These are phyloP conservation scores for Lacerta agilis DNA, from an alignment of 2,797 vertebrate genomes.

Conservation along the genomic window DNA sequence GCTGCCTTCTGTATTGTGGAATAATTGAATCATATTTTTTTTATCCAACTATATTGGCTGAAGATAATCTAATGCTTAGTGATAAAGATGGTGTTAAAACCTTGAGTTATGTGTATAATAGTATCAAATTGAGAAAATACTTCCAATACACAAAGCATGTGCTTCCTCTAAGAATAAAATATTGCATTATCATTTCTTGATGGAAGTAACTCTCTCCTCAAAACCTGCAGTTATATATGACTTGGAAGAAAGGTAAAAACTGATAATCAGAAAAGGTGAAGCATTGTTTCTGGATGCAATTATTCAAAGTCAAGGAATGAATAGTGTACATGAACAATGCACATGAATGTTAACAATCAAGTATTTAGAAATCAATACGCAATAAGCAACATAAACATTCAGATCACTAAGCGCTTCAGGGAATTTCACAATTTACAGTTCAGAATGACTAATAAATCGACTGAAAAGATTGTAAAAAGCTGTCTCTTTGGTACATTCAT, in stretches of 20 bases:
- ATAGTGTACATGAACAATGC: neutral
- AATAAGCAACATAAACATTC: neutral
- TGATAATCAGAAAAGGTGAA: neutral
- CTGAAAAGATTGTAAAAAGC: neutral
- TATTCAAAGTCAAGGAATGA: neutral
- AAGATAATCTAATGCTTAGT: neutral
- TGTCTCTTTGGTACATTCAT: neutral
- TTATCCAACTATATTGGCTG: neutral
- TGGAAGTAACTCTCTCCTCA: neutral
- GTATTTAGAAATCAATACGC: neutral
- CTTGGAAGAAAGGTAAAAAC: neutral
- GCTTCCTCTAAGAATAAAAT: neutral
- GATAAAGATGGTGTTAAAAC: neutral
- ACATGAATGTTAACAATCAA: neutral
- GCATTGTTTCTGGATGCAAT: neutral
- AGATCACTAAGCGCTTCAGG: neutral
- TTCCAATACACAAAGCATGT: constrained; percentile 13
- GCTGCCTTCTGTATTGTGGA: constrained; percentile 1
- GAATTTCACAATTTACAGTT: neutral
- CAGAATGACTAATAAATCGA: neutral
- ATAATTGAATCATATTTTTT: constrained; percentile 7
- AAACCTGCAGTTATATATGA: neutral
- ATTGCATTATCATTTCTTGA: neutral
- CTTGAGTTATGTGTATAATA: neutral
- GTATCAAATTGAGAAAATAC: neutral